Base-by-base conservation (phyloP, 92 coral and sea anemone species). In the Meandrina meandrites region DNA sequence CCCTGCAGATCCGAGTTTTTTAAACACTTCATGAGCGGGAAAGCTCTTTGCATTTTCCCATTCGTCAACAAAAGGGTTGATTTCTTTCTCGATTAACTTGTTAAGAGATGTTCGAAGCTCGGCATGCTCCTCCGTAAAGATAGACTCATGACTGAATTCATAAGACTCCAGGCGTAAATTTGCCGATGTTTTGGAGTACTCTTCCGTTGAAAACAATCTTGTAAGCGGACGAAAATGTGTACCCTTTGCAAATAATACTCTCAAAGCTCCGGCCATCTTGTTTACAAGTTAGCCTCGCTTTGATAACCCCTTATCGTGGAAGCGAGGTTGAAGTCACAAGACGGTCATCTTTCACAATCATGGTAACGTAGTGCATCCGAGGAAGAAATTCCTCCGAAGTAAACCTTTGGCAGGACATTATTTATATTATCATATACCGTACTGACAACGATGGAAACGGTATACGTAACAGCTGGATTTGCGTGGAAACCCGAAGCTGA, bases 61-160 rank as follows among this genome's bases (percentile, higher is more conserved):
- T 75, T 95, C 99, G 86, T 97, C 99, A 30, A 97, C 98, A 70
- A 89, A 97, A 37, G 99, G 99, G 83, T 97, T 97, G 68, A 97
- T 97, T 78, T 97, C 99, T 79, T 89, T 95, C 81, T 97, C 97
- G 85, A 97, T 95, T 36, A 97, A 82, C 81, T 94, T 97, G 86
- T 91, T 92, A 45, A 97, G 92, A 34, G 96, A 84, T 66, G 92
- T 89, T 80, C 99, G 88, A 19, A 97, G 91, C 84, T 97, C 94
- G 36, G 89, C 94, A 71, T 97, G 99, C 67, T 97, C 98, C 13
- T 90, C 94, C 17, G 92, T 92, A 79, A 93, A 97, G 36, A 97
- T 93, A 21, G 98, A 85, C 81, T 97, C 99, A 8, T 91, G 92
- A 22, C 91, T 72, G 71, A 94, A 78, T 51, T 93, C 90, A 81